These are phyloP conservation scores for Tangara arthus DNA, from an alignment of 2,797 vertebrate genomes.

Conservation along the genomic window DNA sequence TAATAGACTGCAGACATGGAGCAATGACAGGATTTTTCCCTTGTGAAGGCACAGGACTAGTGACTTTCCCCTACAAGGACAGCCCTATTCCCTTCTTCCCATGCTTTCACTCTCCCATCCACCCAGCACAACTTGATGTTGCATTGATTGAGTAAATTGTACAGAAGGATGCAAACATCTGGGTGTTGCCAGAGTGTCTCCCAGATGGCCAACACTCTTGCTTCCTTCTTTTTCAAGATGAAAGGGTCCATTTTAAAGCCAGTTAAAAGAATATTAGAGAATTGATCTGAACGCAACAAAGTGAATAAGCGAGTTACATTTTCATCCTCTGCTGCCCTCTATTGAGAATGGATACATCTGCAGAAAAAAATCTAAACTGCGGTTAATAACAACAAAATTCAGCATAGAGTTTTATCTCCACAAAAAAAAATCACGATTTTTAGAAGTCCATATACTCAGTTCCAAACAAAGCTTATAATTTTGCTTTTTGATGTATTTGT, in stretches of 20 bases:
- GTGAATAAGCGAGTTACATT: constrained; percentile 26
- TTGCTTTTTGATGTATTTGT: background rate
- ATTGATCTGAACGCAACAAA: constrained; percentile 1
- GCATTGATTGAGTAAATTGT: background rate
- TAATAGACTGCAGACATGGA: background rate
- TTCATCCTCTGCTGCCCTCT: constrained; percentile 78
- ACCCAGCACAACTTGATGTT: background rate
- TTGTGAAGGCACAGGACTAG: background rate
- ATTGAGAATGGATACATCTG: constrained; percentile 36
- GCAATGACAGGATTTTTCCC: background rate
- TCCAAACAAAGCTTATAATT: background rate
- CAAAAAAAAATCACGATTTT: background rate
- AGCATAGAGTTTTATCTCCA: background rate
- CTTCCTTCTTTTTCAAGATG: constrained; percentile 57
- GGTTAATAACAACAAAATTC: background rate
- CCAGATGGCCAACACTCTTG: constrained; percentile 17
- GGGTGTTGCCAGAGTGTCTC: background rate
- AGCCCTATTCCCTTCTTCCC: background rate
- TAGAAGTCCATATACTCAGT: background rate
- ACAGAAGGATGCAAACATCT: background rate
- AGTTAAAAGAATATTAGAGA: constrained; percentile 33
- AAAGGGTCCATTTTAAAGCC: constrained; percentile 65
- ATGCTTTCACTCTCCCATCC: background rate
- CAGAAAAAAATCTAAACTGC: background rate
- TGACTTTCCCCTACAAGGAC: background rate